Evolutionary conservation across 2,113 vertebrate genomes (phyloP).

Genomic region (Sciurus niger): DNA sequence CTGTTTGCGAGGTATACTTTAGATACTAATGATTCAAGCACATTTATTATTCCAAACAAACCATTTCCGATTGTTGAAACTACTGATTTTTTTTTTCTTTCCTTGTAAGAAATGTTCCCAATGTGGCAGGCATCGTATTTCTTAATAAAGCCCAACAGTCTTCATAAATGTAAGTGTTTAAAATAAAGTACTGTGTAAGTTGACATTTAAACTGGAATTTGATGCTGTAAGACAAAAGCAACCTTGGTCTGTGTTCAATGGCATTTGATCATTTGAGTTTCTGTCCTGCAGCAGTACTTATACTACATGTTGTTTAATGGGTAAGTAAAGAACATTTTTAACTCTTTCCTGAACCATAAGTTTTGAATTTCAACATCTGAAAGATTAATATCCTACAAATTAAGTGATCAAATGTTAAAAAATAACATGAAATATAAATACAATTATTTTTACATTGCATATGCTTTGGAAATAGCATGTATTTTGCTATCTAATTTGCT

Average conservation of each 20-base stretch:
- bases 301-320: slow-evolving; percentile 58
- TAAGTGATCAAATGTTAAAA: background rate
- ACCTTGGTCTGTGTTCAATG: slow-evolving; percentile 79
- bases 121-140: slow-evolving; percentile 65
- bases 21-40: slow-evolving; percentile 76
- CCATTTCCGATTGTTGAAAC: slow-evolving; percentile 76
- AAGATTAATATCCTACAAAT: slow-evolving; percentile 56
- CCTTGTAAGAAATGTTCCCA: slow-evolving; percentile 46
- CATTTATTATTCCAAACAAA: slow-evolving; percentile 80
- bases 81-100: slow-evolving; percentile 80
- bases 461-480: background rate
- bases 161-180: slow-evolving; percentile 75
- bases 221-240: slow-evolving; percentile 76
- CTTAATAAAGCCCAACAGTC: slow-evolving; percentile 71
- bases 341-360: slow-evolving; percentile 55
- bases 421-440: slow-evolving; percentile 23
- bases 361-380: slow-evolving; percentile 29
- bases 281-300: slow-evolving; percentile 55
- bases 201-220: slow-evolving; percentile 87
- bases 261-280: slow-evolving; percentile 85
- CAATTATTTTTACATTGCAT: background rate
- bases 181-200: slow-evolving; percentile 78
- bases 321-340: slow-evolving; percentile 70
- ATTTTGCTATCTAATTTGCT: background rate
- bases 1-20: slow-evolving; percentile 74